A percentile compares a stretch with the other conserved stretches of the same genome.
Evolutionary conservation across 2,113 vertebrate genomes (phyloP).

Genomic region (Barnardius zonarius): DNA sequence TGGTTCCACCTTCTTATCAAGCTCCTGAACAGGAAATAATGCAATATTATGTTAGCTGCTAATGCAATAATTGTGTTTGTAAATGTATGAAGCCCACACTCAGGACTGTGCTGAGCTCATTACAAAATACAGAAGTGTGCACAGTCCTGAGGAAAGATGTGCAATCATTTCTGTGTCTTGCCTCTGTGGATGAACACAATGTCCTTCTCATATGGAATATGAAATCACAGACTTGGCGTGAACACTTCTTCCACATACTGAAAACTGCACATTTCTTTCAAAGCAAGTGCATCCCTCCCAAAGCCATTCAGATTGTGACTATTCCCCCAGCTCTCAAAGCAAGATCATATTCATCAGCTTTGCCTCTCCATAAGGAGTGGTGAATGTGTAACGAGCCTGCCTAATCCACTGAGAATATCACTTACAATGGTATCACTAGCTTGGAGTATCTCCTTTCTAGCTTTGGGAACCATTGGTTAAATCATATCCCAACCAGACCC

Average conservation of each 20-base stretch:
- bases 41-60: conserved; percentile 6
- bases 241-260: background rate
- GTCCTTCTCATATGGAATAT: background rate
- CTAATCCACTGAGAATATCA: background rate
- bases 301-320: background rate
- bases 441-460: background rate
- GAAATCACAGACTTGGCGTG: background rate
- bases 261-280: background rate
- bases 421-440: background rate
- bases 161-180: background rate
- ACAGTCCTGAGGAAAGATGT: background rate
- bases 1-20: background rate
- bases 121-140: background rate
- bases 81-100: background rate
- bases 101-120: background rate
- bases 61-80: background rate
- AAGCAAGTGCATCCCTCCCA: background rate
- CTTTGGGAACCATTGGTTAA: background rate
- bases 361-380: background rate
- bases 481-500: background rate
- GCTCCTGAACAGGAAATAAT: conserved; percentile 27
- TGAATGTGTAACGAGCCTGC: background rate
- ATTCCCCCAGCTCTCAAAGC: background rate
- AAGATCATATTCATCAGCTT: background rate
- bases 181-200: background rate